Conservation (phyloP, 2,113 vertebrate species). For the Ailurus styani region DNA sequence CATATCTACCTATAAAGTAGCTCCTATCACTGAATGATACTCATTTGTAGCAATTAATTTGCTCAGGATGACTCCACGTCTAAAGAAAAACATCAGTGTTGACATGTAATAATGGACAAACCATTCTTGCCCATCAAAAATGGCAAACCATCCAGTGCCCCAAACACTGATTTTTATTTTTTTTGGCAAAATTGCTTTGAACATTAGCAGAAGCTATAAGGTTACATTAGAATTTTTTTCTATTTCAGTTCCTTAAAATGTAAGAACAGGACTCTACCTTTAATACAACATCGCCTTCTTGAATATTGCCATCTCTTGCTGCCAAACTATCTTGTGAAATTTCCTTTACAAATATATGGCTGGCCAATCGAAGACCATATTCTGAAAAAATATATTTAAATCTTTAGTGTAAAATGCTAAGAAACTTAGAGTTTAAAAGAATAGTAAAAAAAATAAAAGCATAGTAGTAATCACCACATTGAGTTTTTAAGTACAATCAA, state of each 20-base stretch:
- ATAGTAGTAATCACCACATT: neutral
- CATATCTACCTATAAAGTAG: neutral
- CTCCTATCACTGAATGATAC: neutral
- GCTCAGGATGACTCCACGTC: neutral
- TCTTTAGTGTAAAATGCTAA: slow-evolving; percentile 24
- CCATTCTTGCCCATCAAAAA: neutral
- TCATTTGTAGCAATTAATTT: neutral
- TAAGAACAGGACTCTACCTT: slow-evolving; percentile 85
- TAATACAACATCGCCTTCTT: slow-evolving; percentile 98
- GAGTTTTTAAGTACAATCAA: neutral
- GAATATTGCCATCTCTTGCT: slow-evolving; percentile 98
- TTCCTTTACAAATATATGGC: slow-evolving; percentile 99
- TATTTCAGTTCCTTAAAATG: neutral
- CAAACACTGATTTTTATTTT: neutral
- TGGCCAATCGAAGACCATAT: slow-evolving; percentile 97
- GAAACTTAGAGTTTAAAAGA: neutral
- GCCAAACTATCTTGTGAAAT: slow-evolving; percentile 99
- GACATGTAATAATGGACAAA: neutral
- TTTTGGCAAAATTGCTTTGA: neutral
- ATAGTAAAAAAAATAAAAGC: neutral
- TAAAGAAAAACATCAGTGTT: neutral
- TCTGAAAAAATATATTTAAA: slow-evolving; percentile 81
- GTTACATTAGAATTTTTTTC: neutral
- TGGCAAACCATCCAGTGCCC: neutral
- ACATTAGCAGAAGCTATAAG: neutral